A percentile compares a stretch with the other conserved stretches of the same genome.
Evolutionary conservation across 2,888 invertebrate species (phyloP).

Genomic region (Panzeria rudis): DNA sequence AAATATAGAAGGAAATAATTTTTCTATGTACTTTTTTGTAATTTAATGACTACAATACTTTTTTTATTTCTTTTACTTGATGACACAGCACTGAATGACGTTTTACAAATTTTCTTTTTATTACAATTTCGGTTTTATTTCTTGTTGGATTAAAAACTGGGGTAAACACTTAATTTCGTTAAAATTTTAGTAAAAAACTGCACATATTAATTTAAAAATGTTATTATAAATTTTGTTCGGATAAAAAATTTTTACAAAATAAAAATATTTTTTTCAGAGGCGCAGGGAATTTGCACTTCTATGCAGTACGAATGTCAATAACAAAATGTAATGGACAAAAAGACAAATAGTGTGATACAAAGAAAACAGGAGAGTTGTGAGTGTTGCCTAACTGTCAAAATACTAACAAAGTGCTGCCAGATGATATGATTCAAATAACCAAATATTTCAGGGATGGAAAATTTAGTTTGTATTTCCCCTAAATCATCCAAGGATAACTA

Average conservation of each 20-base stretch:
- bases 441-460: not conserved
- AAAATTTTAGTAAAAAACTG: conserved; percentile 47
- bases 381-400: conserved; percentile 3
- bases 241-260: conserved; percentile 48
- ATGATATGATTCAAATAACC: not conserved
- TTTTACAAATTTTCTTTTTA: conserved; percentile 49
- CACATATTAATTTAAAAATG: conserved; percentile 44
- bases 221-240: conserved; percentile 37
- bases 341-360: conserved; percentile 26
- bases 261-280: conserved; percentile 31
- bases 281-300: conserved; percentile 46
- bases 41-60: conserved; percentile 57
- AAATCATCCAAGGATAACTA: not conserved
- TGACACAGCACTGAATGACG: conserved; percentile 72
- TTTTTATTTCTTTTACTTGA: conserved; percentile 65
- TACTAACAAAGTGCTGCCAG: not conserved
- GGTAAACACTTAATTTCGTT: conserved; percentile 40
- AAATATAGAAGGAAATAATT: conserved; percentile 11
- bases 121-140: conserved; percentile 36
- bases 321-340: conserved; percentile 44
- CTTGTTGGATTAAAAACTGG: conserved; percentile 10
- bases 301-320: conserved; percentile 64
- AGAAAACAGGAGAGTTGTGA: not conserved
- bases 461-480: not conserved
- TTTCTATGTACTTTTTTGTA: conserved; percentile 18